Base-by-base conservation (phyloP, 37 sponge, comb jelly and placozoan genomes). In the Petrosia ficiformis region DNA sequence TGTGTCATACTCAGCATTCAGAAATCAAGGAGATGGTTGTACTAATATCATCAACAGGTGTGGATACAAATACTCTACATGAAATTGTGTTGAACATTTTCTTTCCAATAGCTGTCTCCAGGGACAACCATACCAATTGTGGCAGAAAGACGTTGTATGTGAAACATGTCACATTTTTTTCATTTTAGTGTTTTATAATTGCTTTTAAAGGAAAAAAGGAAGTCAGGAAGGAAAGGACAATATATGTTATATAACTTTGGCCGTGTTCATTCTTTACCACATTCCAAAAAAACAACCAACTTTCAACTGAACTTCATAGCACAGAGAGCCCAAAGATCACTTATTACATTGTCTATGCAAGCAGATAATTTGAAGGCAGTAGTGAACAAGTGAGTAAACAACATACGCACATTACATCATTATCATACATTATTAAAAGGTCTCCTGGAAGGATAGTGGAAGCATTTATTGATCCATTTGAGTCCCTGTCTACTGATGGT, bases 401-500 rank as follows among this genome's bases (percentile, higher is more conserved):
- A 14, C 4, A 39, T 16, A 10, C 34, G 29, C 29, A 24, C 43
- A 42, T 41, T 44, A 4, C 6, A 25, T 72, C 11, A 4, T 44
- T 44, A 5, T 40, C 22, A 6, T 40, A 43, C 10, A 25, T 31
- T n/a, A 11, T 4, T 3, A 42, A 56, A 40, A 86, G 74, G 22
- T 80, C 89, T 68, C 87, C 90, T 52, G 94, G 87, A 5, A 72
- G 94, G 48, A 87, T 93, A 56, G 72, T 93, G 5, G 86, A 89
- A 44, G 75, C 83, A 1, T 85, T 70, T 59, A 78, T 88, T 73
- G 80, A 89, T 2, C 25, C 82, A 36, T 93, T 93, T 85, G 87
- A 93, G 40, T 86, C 93, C 31, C 76, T 93, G 0, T 77, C 90
- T 32, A 44, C 68, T 11, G 67, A 75, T 43, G 93, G 93, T 2